These are phyloP conservation scores for Strigops habroptila DNA, from an alignment of 2,113 vertebrate genomes.

Conservation along the genomic window DNA sequence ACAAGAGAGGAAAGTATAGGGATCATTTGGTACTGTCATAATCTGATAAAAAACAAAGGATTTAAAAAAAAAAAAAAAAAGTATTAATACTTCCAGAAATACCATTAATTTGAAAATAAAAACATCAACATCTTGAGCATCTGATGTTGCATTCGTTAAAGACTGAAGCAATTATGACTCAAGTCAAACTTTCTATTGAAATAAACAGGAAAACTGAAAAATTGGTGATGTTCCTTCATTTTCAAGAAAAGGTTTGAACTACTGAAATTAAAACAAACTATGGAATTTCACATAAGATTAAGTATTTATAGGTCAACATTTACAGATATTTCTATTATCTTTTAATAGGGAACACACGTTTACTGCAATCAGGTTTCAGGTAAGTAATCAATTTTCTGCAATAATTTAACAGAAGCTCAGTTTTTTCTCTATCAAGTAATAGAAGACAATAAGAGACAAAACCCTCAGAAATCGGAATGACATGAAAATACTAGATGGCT, in stretches of 20 bases:
- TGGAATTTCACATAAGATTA: neutral
- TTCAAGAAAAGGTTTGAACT: neutral
- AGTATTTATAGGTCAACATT: neutral
- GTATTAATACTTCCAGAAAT: neutral
- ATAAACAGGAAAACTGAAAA: neutral
- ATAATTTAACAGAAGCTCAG: neutral
- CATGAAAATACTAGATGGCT: neutral
- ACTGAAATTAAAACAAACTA: neutral
- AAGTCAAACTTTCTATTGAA: neutral
- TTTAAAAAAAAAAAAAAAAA: neutral
- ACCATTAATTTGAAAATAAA: neutral
- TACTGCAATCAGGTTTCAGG: neutral
- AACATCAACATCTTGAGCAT: neutral
- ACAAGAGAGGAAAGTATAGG: constrained; percentile 96
- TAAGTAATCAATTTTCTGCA: neutral
- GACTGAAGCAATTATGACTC: neutral
- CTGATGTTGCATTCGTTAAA: too few relatives aligned
- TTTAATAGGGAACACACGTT: neutral
- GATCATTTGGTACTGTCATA: constrained; percentile 98
- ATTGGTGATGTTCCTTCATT: neutral
- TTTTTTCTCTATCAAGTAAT: neutral
- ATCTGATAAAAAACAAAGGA: constrained; percentile 74
- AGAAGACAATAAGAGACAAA: neutral
- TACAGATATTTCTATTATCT: neutral
- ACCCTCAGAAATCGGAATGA: neutral